Percentiles rank a stretch among this genome's conserved stretches.
These are phyloP conservation scores for Notodonta dromedarius DNA, from an alignment of 2,888 invertebrate species.

Conservation along the genomic window DNA sequence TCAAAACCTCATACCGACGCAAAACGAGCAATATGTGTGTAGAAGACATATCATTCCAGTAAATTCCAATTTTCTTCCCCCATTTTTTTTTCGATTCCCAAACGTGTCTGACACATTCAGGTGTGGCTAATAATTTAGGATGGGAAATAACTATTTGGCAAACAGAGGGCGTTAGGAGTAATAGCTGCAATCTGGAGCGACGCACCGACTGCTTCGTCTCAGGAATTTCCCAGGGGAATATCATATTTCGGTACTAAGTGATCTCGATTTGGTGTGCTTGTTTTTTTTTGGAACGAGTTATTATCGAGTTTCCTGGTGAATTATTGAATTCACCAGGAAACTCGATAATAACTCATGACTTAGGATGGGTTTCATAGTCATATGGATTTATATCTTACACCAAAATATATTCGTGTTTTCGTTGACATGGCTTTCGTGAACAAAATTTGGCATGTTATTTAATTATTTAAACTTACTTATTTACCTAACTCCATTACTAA, in stretches of 20 bases:
- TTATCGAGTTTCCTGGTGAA: too few species aligned
- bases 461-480: too few species aligned
- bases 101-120: constrained; percentile 51
- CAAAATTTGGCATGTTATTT: too few species aligned
- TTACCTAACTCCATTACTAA: too few species aligned
- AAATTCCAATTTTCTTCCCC: constrained; percentile 62
- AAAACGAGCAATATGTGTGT: constrained; percentile 31
- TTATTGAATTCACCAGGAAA: too few species aligned
- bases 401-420: too few species aligned
- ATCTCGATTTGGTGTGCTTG: constrained; percentile 34
- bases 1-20: constrained; percentile 16
- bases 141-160: constrained; percentile 74
- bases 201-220: constrained; percentile 60
- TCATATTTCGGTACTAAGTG: constrained; percentile 50
- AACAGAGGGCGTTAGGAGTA: constrained; percentile 74
- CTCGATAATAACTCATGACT: too few species aligned
- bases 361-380: too few species aligned
- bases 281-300: background rate
- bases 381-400: too few species aligned
- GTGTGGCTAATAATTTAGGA: constrained; percentile 72
- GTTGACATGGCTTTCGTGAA: too few species aligned
- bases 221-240: constrained; percentile 75
- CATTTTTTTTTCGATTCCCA: constrained; percentile 58
- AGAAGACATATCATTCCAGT: constrained; percentile 42
- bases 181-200: constrained; percentile 77